These are phyloP conservation scores for Oenanthe oenanthe DNA, from an alignment of 2,113 vertebrate genomes.

Conservation along the genomic window DNA sequence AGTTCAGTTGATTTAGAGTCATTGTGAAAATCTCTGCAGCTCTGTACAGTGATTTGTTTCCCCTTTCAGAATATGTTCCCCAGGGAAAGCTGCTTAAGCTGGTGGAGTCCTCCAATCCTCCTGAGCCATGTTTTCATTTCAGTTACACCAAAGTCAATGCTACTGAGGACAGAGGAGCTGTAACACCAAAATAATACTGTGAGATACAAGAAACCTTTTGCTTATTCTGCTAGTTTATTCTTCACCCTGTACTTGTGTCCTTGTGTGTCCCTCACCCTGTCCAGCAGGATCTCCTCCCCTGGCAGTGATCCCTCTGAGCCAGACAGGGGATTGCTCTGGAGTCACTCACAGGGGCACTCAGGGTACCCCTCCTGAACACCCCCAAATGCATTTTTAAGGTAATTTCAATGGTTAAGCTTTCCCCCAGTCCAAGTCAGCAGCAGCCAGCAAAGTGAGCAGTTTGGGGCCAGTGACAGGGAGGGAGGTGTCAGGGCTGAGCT, in stretches of 20 bases:
- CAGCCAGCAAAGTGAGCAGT: neutral
- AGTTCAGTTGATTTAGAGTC: neutral
- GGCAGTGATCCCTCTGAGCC: neutral
- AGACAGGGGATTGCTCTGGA: accelerated
- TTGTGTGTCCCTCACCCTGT: neutral
- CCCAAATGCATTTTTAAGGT: neutral
- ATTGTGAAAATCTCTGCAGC: neutral
- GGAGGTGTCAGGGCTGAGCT: neutral
- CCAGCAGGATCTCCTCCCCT: neutral
- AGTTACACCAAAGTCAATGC: neutral
- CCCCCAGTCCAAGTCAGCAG: neutral
- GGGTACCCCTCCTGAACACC: neutral
- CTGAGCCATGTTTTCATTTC: neutral
- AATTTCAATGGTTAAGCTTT: neutral
- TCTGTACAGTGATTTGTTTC: neutral
- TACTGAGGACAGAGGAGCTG: neutral
- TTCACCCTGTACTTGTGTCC: neutral
- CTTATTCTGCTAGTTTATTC: neutral
- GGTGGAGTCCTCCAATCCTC: neutral
- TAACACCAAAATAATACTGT: neutral
- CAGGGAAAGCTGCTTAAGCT: neutral
- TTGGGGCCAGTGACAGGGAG: neutral
- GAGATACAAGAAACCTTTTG: neutral
- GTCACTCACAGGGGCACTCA: too few species aligned
- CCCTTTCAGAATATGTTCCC: neutral